phyloP scores from a whole-genome alignment of 23 tunicate species.

The Botrylloides violaceus region DNA sequence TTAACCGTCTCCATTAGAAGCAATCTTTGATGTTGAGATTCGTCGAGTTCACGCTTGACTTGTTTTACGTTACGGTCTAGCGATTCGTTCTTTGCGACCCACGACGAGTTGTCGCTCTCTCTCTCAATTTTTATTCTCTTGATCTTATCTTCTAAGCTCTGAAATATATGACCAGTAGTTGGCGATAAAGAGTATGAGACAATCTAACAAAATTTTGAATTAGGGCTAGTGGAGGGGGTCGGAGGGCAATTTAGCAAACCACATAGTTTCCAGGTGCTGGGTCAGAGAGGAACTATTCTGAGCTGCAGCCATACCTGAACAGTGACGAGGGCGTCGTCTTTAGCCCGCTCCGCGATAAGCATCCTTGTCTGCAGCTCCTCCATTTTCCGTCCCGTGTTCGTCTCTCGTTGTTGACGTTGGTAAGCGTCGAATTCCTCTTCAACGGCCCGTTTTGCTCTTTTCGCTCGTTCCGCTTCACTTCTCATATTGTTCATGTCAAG shows the following conservation, averaged over 20 bases:
- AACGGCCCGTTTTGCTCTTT: slow-evolving; percentile 45
- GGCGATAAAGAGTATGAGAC: no score
- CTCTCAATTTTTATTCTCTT: slow-evolving; percentile 35
- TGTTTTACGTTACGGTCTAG: slow-evolving; percentile 50
- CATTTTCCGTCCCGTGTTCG: slow-evolving; percentile 11
- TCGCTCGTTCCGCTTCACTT: slow-evolving; percentile 59
- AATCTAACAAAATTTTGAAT: background rate
- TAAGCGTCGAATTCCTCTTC: slow-evolving; percentile 60
- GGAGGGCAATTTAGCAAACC: background rate
- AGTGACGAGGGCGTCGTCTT: slow-evolving; percentile 54
- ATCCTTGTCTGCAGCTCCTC: slow-evolving; percentile 55
- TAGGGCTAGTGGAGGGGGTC: background rate
- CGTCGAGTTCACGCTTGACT: slow-evolving; percentile 55
- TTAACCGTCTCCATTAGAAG: slow-evolving; percentile 56
- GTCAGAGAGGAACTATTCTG: no score
- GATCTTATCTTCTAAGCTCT: slow-evolving; percentile 49
- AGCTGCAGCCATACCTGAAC: slow-evolving; percentile 31
- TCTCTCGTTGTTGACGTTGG: slow-evolving; percentile 15
- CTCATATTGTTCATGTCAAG: slow-evolving; percentile 49
- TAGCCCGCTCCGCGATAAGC: slow-evolving; percentile 64
- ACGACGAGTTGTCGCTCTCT: slow-evolving; percentile 26
- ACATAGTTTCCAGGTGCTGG: background rate
- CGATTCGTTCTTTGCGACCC: slow-evolving; percentile 36
- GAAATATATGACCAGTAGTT: no score
- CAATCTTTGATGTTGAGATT: slow-evolving; percentile 54